Base-by-base conservation (phyloP, 1,140 invertebrate genomes). In the Caenorhabditis remanei region DNA sequence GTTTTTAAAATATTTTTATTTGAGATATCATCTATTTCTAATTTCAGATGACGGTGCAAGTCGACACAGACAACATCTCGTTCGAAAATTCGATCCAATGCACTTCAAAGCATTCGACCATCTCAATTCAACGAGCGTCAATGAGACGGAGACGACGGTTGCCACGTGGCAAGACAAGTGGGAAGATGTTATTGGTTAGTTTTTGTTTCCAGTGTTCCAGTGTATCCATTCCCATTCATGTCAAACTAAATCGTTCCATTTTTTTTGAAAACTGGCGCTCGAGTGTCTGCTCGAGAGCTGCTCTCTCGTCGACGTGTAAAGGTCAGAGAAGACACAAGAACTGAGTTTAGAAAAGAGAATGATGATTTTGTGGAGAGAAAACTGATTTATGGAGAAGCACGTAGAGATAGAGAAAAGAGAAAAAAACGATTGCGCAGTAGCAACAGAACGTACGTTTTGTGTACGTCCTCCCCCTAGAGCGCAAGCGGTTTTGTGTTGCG, bases 41-140 rank as follows among this genome's bases (percentile, higher is more conserved):
- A 58, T 63, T 63, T 1, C 24, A 63, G 61, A 75, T 32, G 79
- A 87, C 48, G 58, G 53, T 48, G 50, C 56, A 83, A 48, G 41
- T 61, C 85, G 79, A 32, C 85, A 87, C 48, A 65, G 79, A 63
- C 85, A 79, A 24, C 61, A 63, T 56, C 85, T 67, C 50, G 55
- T 65, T 58, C 43, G 84, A 24, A 67, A 63, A 19, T 71, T 55
- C 16, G 65, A 86, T 58, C 53, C 55, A 56, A 67, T 75, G 53
- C 65, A 86, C 24, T 65, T 65, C 63, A 71, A 43, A 61, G n/a
- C 56, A 40, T 85, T 65, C 63, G 61, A 85, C 19, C 56, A 65
- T 85, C 53, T 56, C 41, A 86, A 67, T 41, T 86, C 55, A 16
- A 61, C 53, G 1, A 46, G 63, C n/a, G 67, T 46, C 55, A 53